Evolutionary conservation across 2,888 invertebrate genomes (phyloP), one percentile per base, ranked within the genome.

Genomic region (Dynastes maya): DNA sequence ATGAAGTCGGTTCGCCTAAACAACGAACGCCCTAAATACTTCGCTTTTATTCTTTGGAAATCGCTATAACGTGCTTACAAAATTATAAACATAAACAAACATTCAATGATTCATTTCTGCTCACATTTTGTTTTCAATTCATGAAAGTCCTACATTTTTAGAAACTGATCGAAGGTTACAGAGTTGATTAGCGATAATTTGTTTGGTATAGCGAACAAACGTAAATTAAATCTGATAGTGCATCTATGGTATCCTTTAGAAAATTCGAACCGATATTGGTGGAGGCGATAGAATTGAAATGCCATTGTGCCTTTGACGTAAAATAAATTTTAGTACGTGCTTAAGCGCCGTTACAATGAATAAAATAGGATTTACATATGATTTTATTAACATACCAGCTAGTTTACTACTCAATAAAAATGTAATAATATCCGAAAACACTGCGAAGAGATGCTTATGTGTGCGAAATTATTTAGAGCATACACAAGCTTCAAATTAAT

Each of bases 371-470:
- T 68, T 51, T 68, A 68, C 68, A 68, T 49, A 29, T 68, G 68
- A 51, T 68, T 67, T 68, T 68, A 68, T 51, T 51, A 55, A 49
- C 49, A 49, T 51, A 68, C 55, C 55, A 29, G 49, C 11, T 68
- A 49, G 68, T 68, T 68, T 68, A 68, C 16, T 51, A 68, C 51
- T 68, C 68, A 68, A 68, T 68, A 68, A 68, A 68, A 68, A 49
- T 68, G 68, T 68, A 68, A 51, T 65, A 65, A 65, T 53, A 29
- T 27, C 22, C 49, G 68, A 29, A 68, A 13, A 51, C 49, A 51
- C 13, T n/a, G 37, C n/a, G 37, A 65, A 40, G 45, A 40, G 16
- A 65, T 16, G 5, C 16, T 64, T 11, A 32, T 6, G 11, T 11
- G 9, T 22, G 6, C 22, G 55, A 55, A 55, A 11, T 11, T 45